Conservation (phyloP, 2,888 invertebrate species). For the Drosophila prolongata region DNA sequence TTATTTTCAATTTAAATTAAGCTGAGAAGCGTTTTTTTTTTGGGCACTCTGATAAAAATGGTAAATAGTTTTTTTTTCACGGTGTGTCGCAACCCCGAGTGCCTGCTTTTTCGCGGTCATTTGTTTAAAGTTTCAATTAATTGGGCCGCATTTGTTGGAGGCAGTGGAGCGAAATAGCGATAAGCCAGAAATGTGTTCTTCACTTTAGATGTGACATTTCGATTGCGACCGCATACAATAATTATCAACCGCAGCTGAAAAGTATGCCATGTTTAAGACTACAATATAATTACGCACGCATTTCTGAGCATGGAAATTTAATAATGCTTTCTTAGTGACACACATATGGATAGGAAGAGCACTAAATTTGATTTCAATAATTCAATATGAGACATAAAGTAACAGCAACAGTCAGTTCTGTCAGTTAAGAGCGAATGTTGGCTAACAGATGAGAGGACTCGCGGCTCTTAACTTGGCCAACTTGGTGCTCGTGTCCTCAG, state of each 20-base stretch:
- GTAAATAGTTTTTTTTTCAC: not conserved
- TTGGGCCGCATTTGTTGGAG: slow-evolving; percentile 36
- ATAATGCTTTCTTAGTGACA: slow-evolving; percentile 16
- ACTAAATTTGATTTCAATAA: slow-evolving; percentile 39
- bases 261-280: slow-evolving; percentile 31
- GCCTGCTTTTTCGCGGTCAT: slow-evolving; percentile 47
- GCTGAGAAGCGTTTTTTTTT: too few species aligned
- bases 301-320: slow-evolving; percentile 7
- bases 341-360: slow-evolving; percentile 10
- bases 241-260: slow-evolving; percentile 10
- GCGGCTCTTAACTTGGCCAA: slow-evolving; percentile 11
- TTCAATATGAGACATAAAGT: slow-evolving; percentile 19
- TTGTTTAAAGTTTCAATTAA: slow-evolving; percentile 51
- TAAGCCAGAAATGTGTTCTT: slow-evolving; percentile 30
- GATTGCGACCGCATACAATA: slow-evolving; percentile 18
- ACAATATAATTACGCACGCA: slow-evolving; percentile 15
- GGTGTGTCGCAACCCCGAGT: slow-evolving; percentile 11
- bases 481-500: slow-evolving; percentile 25
- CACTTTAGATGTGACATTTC: slow-evolving; percentile 19
- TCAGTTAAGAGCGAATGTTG: slow-evolving; percentile 20
- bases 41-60: too few species aligned
- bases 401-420: slow-evolving; percentile 10
- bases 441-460: slow-evolving; percentile 28
- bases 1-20: too few species aligned
- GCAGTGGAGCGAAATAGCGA: slow-evolving; percentile 30